Evolutionary conservation across 2,888 invertebrate species (phyloP), one percentile per base, ranked within the genome.

Genomic region (Ceramica pisi): DNA sequence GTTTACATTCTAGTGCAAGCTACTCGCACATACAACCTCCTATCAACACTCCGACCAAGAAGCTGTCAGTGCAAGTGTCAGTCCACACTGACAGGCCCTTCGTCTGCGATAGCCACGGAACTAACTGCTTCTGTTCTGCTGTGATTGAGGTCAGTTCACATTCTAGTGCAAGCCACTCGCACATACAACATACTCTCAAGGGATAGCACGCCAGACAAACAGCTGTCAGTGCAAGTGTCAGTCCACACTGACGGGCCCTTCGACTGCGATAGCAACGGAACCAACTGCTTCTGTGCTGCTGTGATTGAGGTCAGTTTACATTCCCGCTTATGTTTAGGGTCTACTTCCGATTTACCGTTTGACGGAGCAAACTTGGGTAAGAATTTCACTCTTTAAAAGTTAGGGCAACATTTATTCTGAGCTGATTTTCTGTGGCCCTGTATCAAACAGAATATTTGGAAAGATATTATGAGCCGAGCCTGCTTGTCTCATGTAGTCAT

Each of bases 171-270:
- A 78, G 95, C 94, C 0, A 95, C 94, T 2, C 93, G 94, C 6
- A 83, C 90, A 0, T 95, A 94, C 89, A 87, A 93, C 91, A 86
- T 89, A 0, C 71, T 89, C 16, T 8, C 84, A 0, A 21, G 87
- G 2, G 55, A 38, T 0, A 67, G 67, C 6, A 46, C 68, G 1
- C 12, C 66, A 5, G 81, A 84, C 71, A 86, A 87, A 46, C 81
- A 82, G 9, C 90, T 95, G 19, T 82, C 91, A 0, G 92, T 92
- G 2, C 92, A 92, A 21, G 89, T 93, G 50, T 67, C 91, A 0
- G 93, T 93, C 0, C 90, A 87, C 55, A 95, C 95, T 0, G 95
- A 95, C 7, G 96, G 96, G 0, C 82, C 92, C 3, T 96, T 95
- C 81, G 87, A 94, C 86, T 96, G 96, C 57, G 92, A 90, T 48